Base-by-base conservation (phyloP, 2,113 vertebrate species). In the Opisthocomus hoazin region DNA sequence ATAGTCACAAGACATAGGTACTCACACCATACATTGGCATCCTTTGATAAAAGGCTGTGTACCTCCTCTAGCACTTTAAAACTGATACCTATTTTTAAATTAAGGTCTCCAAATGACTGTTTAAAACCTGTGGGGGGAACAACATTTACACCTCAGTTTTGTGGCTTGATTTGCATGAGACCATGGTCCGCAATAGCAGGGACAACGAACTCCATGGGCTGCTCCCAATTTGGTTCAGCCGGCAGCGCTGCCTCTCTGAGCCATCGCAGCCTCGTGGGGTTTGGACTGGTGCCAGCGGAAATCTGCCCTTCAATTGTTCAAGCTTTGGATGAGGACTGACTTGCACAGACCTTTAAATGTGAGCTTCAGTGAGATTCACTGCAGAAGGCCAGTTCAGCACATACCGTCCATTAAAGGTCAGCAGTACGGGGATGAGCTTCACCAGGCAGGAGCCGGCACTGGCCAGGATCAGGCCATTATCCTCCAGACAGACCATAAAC, bases 191-290 rank as follows among this genome's bases (percentile, higher is more conserved):
- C 12, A 20, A 10, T 3, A 12, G 51, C 79, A 36, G 43, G 60
- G 48, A 61, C 92, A 61, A 34, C 0, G 0, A 23, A 3, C 8
- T 34, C 57, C 60, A 11, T 4, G 19, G 24, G 71, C 41, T 30
- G 79, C 58, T 70, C 68, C 13, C 14, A 3, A 0, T 6, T 4
- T 0, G 1, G 68, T 4, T 24, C 58, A 48, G 50, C 76, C 20
- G 50, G 63, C 81, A 87, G 39, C 0, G 0, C 53, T 76, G 77
- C 70, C 54, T 34, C 46, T n/a, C 60, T 2, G 34, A 43, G 81
- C 81, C 7, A 0, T 5, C 70, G 34, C 22, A 53, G 81, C 63
- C 87, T 32, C 53, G 6, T 13, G 11, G 53, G 36, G 34, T 12
- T 27, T 57, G 63, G 43, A 37, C 5, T n/a, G 5, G 50, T 15